Conservation (phyloP, 1,140 invertebrate genomes). For the Drosophila oshimai region DNA sequence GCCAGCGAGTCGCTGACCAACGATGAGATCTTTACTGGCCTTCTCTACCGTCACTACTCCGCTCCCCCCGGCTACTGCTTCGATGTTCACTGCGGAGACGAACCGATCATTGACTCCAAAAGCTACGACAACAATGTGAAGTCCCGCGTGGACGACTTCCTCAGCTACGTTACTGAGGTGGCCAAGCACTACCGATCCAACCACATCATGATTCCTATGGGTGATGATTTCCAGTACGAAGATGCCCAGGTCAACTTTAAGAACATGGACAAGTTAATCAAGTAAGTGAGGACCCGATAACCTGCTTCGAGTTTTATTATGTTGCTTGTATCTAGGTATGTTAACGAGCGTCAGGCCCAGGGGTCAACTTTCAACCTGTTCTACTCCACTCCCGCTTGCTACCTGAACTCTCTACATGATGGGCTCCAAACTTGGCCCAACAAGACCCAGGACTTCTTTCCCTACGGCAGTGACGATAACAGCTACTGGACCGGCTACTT, state of each 20-base stretch:
- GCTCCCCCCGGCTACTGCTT: conserved; percentile 96
- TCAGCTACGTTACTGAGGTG: conserved; percentile 84
- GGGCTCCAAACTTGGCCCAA: conserved; percentile 86
- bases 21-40: conserved; percentile 88
- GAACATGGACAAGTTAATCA: conserved; percentile 95
- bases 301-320: background rate
- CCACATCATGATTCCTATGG: conserved; percentile 96
- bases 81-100: conserved; percentile 91
- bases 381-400: conserved; percentile 93
- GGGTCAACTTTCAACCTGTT: conserved; percentile 85
- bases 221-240: conserved; percentile 96
- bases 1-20: conserved; percentile 86
- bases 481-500: conserved; percentile 98
- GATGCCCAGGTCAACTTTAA: conserved; percentile 92
- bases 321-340: background rate
- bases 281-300: conserved; percentile 83
- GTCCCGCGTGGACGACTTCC: conserved; percentile 85
- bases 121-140: conserved; percentile 90
- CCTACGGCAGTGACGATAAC: conserved; percentile 93
- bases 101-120: conserved; percentile 90
- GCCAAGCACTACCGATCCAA: conserved; percentile 86
- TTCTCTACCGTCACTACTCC: conserved; percentile 90
- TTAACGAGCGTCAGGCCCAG: conserved; percentile 85
- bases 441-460: conserved; percentile 94
- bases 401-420: conserved; percentile 92